Evolutionary conservation across 2,797 vertebrate genomes (phyloP).

Genomic region (Kryptolebias ocellatus): DNA sequence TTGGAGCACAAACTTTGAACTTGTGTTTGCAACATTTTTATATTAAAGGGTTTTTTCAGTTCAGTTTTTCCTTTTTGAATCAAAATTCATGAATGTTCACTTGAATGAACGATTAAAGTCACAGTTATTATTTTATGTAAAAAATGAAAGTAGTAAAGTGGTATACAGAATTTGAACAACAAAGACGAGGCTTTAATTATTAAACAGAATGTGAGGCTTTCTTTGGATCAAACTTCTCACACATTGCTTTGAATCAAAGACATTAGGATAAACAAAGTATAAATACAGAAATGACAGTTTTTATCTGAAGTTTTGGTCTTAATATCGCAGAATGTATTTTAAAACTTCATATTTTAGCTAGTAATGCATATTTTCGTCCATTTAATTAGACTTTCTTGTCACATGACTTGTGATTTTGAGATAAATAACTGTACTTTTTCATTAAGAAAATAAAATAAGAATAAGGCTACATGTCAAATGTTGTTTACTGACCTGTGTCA

Average conservation of each 20-base stretch:
- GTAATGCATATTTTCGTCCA: not conserved
- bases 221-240: too few relatives aligned
- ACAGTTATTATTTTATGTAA: too few relatives aligned
- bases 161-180: too few relatives aligned
- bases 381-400: not conserved
- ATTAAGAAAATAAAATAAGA: not conserved
- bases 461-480: not conserved
- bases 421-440: not conserved
- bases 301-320: too few relatives aligned
- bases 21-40: too few relatives aligned
- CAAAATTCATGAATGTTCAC: not conserved
- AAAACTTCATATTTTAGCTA: not conserved
- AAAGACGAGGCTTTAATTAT: too few relatives aligned
- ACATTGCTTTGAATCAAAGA: too few relatives aligned
- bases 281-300: too few relatives aligned
- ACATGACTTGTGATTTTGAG: not conserved
- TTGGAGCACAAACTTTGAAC: not conserved
- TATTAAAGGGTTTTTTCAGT: not conserved
- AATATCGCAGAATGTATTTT: not conserved
- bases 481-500: conserved; percentile 28
- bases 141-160: too few relatives aligned
- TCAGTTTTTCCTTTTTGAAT: too few relatives aligned
- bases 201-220: too few relatives aligned
- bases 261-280: too few relatives aligned
- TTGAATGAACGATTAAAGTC: not conserved